phyloP scores from a whole-genome alignment of 2,888 invertebrate species.

The Cheilosia variabilis region DNA sequence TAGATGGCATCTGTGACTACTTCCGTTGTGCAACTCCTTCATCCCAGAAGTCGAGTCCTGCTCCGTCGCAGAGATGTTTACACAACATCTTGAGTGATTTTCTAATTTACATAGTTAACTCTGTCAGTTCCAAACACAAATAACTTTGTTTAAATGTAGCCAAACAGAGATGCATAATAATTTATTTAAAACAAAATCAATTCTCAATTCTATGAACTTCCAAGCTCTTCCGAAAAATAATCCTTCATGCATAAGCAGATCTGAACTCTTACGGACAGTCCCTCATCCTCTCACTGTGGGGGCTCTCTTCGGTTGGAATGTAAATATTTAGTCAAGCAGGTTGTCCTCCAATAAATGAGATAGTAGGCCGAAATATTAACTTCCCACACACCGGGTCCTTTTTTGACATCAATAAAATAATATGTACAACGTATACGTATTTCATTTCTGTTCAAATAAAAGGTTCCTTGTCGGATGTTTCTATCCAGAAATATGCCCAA shows the following conservation, averaged over 20 bases:
- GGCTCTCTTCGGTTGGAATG: neutral
- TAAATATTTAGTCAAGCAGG: slow-evolving; percentile 14
- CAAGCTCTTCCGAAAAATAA: neutral
- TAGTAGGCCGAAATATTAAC: slow-evolving; percentile 8
- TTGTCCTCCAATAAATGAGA: neutral
- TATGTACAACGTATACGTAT: slow-evolving; percentile 1
- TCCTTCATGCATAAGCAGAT: slow-evolving; percentile 8
- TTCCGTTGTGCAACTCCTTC: too few species aligned
- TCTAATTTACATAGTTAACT: too few species aligned
- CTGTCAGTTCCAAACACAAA: too few species aligned
- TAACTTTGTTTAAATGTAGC: too few species aligned
- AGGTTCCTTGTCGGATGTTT: slow-evolving; percentile 23
- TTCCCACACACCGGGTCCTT: neutral
- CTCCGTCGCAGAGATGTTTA: too few species aligned
- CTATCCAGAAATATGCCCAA: slow-evolving; percentile 21
- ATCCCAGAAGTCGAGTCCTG: too few species aligned
- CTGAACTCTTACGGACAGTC: neutral
- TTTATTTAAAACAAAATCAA: neutral
- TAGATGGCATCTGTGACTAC: too few species aligned
- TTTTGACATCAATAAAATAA: slow-evolving; percentile 41
- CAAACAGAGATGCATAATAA: too few species aligned
- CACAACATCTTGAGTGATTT: too few species aligned
- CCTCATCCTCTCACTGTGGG: neutral
- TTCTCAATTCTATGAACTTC: neutral
- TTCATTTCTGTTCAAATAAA: slow-evolving; percentile 21